Conservation (phyloP, 2,797 vertebrate species). For the Poeciliopsis presidionis region DNA sequence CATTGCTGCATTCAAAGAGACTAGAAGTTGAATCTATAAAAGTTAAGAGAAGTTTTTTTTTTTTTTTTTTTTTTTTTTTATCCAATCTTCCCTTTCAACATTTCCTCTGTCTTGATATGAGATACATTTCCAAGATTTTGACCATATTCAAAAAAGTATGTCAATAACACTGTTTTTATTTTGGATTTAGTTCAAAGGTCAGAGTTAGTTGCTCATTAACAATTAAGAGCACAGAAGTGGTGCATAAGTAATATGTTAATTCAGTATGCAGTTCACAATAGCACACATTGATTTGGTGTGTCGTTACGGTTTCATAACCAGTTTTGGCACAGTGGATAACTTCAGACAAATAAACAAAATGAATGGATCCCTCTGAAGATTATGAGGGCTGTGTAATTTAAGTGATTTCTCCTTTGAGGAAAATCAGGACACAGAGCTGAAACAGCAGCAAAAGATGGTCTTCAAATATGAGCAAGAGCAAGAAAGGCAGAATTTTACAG, state of each 20-base stretch:
- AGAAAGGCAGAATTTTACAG: not conserved
- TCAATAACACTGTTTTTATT: not conserved
- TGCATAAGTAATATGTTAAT: not conserved
- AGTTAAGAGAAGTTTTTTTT: not conserved
- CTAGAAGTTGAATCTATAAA: conserved; percentile 18
- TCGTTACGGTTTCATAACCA: not conserved
- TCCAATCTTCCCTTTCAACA: conserved; percentile 10
- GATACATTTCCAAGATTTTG: not conserved
- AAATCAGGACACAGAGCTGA: not conserved
- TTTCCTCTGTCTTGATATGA: not conserved
- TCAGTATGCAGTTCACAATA: not conserved
- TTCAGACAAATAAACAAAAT: not conserved
- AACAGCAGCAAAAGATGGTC: not conserved
- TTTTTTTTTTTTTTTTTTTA: not conserved
- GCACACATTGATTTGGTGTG: not conserved
- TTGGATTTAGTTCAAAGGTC: not conserved
- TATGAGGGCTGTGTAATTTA: not conserved
- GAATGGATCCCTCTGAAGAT: not conserved
- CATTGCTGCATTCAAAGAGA: conserved; percentile 6
- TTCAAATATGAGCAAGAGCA: not conserved
- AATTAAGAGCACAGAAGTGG: not conserved
- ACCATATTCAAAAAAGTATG: not conserved
- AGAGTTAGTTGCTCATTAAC: not conserved
- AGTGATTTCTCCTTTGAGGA: not conserved
- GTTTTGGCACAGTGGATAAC: not conserved